These are phyloP conservation scores for Mesoligia furuncula DNA, from an alignment of 2,888 invertebrate genomes.

Conservation along the genomic window DNA sequence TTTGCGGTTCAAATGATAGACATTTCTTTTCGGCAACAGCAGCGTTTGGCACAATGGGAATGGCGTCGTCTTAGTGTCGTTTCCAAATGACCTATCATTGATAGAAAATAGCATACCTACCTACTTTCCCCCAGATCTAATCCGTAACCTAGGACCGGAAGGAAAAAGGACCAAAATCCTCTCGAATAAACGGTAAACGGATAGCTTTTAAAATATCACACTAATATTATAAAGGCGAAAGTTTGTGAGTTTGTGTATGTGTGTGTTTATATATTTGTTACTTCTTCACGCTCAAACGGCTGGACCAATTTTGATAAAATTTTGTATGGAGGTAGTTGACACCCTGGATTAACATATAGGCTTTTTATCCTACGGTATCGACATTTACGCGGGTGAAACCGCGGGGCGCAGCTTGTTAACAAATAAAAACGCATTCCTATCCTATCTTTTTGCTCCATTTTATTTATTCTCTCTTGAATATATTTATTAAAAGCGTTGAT, in stretches of 20 bases:
- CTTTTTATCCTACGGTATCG: no score
- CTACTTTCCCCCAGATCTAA: neutral
- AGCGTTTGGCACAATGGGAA: neutral
- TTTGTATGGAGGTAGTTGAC: no score
- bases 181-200: neutral
- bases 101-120: neutral
- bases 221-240: no score
- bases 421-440: constrained; percentile 6
- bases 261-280: no score
- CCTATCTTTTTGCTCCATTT: neutral
- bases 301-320: no score
- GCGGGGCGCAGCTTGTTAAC: neutral
- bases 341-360: no score
- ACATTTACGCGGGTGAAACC: no score
- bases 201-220: neutral
- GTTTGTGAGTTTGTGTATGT: no score
- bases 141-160: neutral
- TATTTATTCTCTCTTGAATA: constrained; percentile 19
- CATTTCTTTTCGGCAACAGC: no score
- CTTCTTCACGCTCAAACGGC: no score
- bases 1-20: no score
- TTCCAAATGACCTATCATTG: neutral
- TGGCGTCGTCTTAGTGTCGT: neutral
- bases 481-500: constrained; percentile 24
- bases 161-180: neutral